phyloP scores from a whole-genome alignment of 1,140 invertebrate species.

The Cotesia typhae region DNA sequence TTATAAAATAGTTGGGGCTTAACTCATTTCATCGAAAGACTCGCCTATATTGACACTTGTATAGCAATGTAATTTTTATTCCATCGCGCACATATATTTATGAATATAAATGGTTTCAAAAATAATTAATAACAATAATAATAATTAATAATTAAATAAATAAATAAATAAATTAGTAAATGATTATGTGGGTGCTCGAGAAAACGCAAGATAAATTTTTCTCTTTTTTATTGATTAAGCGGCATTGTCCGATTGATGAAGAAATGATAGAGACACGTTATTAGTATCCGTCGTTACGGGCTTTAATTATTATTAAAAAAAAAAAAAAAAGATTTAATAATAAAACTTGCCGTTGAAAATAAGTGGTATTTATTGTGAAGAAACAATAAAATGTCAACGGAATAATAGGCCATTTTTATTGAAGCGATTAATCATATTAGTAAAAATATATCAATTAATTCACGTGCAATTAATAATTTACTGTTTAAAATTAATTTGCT shows the following conservation, averaged over 20 bases:
- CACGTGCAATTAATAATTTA: too few relatives aligned
- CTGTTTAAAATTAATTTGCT: too few relatives aligned
- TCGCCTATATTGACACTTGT: constrained; percentile 9
- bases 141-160: not conserved
- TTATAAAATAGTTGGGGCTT: constrained; percentile 30
- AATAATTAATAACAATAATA: constrained; percentile 31
- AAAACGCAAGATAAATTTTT: constrained; percentile 12
- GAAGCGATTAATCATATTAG: too few relatives aligned
- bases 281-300: constrained; percentile 31
- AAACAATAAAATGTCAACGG: not conserved
- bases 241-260: not conserved
- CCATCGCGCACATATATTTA: constrained; percentile 6
- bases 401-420: not conserved
- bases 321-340: not conserved
- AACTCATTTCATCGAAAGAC: constrained; percentile 5
- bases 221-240: not conserved
- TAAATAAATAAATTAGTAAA: constrained; percentile 21
- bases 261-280: constrained; percentile 10
- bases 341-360: too few relatives aligned
- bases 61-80: constrained; percentile 23
- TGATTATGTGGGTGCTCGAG: constrained; percentile 13
- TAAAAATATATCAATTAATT: too few relatives aligned
- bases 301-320: constrained; percentile 33
- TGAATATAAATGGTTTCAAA: constrained; percentile 33
- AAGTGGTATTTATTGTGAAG: too few relatives aligned